Conservation (phyloP, 2,797 vertebrate species). For the Remorina albescens region DNA sequence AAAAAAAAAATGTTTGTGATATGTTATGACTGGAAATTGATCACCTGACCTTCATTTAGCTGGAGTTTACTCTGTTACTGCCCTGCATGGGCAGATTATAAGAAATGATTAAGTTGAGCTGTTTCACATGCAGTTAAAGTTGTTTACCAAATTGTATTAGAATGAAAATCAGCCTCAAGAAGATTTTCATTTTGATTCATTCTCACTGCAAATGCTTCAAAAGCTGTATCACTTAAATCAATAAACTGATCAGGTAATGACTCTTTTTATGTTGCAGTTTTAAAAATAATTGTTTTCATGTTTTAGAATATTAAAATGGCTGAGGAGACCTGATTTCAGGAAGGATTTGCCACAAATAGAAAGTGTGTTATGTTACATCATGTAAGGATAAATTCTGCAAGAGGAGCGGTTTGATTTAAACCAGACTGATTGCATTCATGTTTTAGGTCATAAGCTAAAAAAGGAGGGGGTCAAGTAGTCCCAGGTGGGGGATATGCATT, state of each 20-base stretch:
- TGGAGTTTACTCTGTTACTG: slow-evolving; percentile 3
- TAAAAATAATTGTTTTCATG: background rate
- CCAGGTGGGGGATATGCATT: background rate
- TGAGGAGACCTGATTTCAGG: slow-evolving; percentile 20
- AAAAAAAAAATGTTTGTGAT: too few relatives aligned
- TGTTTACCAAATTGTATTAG: background rate
- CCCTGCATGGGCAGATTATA: slow-evolving; percentile 3
- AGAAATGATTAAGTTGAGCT: background rate
- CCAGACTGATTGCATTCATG: background rate
- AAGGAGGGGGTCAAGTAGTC: background rate
- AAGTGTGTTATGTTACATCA: slow-evolving; percentile 28
- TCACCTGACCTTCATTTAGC: slow-evolving; percentile 30
- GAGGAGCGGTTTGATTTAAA: slow-evolving; percentile 7
- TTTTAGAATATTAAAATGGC: slow-evolving; percentile 41
- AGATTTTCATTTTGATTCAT: background rate
- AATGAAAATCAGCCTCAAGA: background rate
- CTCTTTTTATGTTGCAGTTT: background rate
- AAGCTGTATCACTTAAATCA: background rate
- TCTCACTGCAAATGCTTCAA: background rate
- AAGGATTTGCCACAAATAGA: slow-evolving; percentile 40
- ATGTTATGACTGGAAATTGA: slow-evolving; percentile 28
- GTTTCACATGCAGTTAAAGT: background rate
- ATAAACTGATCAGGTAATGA: slow-evolving; percentile 15
- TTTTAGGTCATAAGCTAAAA: background rate
- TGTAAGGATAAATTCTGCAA: slow-evolving; percentile 9